These are phyloP conservation scores for Cyphomyrus discorhynchus DNA, from an alignment of 2,113 vertebrate genomes.

Conservation along the genomic window DNA sequence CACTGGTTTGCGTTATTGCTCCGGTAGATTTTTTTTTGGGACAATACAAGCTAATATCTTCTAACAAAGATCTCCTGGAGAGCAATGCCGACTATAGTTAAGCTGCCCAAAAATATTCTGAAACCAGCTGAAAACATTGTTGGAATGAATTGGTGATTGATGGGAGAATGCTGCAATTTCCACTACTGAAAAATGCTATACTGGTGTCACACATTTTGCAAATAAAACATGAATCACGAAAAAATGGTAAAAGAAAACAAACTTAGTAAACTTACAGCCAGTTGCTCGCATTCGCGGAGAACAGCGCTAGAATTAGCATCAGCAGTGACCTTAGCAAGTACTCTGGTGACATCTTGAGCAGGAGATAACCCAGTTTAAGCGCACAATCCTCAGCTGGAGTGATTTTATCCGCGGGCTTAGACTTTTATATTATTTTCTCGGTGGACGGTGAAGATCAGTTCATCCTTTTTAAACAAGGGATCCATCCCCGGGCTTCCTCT, in stretches of 20 bases:
- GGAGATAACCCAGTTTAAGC: not conserved
- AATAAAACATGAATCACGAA: not conserved
- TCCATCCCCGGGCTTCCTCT: slow-evolving; percentile 7
- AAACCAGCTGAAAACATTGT: not conserved
- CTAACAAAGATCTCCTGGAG: not conserved
- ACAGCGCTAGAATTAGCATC: slow-evolving; percentile 68
- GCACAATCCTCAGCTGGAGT: not conserved
- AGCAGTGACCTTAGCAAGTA: slow-evolving; percentile 66
- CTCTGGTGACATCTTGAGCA: slow-evolving; percentile 60
- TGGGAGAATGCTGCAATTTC: not conserved
- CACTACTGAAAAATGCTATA: not conserved
- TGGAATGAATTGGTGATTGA: not conserved
- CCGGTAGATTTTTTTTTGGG: not conserved
- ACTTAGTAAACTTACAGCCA: slow-evolving; percentile 64
- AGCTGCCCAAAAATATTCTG: not conserved
- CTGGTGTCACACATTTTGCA: not conserved
- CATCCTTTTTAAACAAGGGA: not conserved
- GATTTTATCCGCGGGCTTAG: not conserved
- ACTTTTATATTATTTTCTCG: not conserved
- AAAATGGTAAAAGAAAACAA: not conserved
- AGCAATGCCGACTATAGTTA: not conserved
- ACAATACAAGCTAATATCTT: not conserved
- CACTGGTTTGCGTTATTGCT: not conserved
- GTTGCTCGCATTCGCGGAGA: slow-evolving; percentile 72
- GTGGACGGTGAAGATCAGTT: not conserved